phyloP scores from a whole-genome alignment of 2,113 vertebrate genomes.

The Heptranchias perlo region DNA sequence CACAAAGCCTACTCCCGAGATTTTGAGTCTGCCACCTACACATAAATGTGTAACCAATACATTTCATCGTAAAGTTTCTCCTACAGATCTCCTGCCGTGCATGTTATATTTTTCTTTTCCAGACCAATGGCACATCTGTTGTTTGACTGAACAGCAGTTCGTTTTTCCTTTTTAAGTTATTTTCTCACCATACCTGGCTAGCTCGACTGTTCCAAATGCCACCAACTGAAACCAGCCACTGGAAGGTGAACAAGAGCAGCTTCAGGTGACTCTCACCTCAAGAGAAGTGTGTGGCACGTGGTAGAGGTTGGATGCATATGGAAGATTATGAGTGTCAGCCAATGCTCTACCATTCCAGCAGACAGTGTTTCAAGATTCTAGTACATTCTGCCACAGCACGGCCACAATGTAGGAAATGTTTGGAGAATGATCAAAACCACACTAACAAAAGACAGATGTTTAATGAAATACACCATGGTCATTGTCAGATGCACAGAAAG shows the following conservation, averaged over 20 bases:
- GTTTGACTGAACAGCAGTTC: not conserved
- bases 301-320: not conserved
- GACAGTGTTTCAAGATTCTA: not conserved
- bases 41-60: not conserved
- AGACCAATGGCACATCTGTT: not conserved
- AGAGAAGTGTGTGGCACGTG: not conserved
- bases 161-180: not conserved
- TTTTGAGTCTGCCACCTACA: not conserved
- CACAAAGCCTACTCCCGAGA: not conserved
- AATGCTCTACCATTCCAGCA: not conserved
- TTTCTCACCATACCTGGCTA: not conserved
- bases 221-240: not conserved
- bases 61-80: not conserved
- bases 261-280: not conserved
- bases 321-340: not conserved
- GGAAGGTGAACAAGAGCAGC: not conserved
- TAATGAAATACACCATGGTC: not conserved
- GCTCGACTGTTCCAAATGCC: not conserved
- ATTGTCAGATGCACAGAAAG: not conserved
- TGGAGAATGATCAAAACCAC: not conserved
- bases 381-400: not conserved
- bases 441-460: not conserved
- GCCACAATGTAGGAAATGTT: not conserved
- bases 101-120: not conserved
- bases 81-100: not conserved